A percentile compares a stretch with the other conserved stretches of the same genome.
These are phyloP conservation scores for Oxyruncus cristatus DNA, from an alignment of 2,113 vertebrate species.

Conservation along the genomic window DNA sequence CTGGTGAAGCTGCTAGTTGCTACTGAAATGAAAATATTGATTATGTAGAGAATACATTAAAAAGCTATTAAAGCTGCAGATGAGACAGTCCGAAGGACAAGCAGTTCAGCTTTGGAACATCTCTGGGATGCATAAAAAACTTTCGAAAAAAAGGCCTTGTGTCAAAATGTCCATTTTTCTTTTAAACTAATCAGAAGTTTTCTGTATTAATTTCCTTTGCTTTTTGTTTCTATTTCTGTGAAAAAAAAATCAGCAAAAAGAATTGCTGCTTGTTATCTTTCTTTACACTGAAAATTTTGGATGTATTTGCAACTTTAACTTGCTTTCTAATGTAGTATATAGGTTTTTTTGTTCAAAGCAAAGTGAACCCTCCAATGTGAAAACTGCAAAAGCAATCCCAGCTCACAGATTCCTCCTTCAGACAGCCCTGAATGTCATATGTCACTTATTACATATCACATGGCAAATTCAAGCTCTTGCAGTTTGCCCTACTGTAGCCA, in stretches of 20 bases:
- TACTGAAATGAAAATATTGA: constrained; percentile 48
- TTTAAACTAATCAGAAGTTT: not conserved
- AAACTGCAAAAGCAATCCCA: not conserved
- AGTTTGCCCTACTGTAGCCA: not conserved
- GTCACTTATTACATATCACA: not conserved
- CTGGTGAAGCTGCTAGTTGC: not conserved
- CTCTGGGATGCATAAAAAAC: not conserved
- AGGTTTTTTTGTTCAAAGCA: not conserved
- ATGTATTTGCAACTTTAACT: not conserved
- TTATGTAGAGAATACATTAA: constrained; percentile 28
- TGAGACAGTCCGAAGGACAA: constrained; percentile 10
- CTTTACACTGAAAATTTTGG: not conserved
- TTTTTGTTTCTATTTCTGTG: not conserved
- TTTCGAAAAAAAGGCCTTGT: not conserved
- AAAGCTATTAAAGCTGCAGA: not conserved
- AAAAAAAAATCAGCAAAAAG: not conserved
- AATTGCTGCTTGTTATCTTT: not conserved
- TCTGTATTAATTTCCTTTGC: not conserved
- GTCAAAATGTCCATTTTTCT: not conserved
- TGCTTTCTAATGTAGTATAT: not conserved
- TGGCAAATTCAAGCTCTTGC: not conserved
- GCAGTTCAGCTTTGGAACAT: not conserved
- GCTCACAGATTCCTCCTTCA: not conserved
- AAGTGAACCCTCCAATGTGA: not conserved
- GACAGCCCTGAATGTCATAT: not conserved